Base-by-base conservation (phyloP, 1,140 invertebrate genomes). In the Yoshiicerus persimilis region DNA sequence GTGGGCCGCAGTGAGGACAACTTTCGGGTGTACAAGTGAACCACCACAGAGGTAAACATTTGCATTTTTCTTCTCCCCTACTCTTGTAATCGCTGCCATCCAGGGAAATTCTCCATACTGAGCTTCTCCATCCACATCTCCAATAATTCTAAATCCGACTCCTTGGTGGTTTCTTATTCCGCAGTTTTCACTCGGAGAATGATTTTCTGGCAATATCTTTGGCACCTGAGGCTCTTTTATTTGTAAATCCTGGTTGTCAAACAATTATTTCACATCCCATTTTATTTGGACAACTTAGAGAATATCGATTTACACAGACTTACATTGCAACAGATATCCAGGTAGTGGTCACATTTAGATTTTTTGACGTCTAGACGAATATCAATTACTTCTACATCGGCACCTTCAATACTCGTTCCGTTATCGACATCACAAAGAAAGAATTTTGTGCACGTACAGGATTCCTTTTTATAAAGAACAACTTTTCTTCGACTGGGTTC, bases 11-110 rank as follows among this genome's bases (percentile, higher is more conserved):
- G 96, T 97, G 8, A 97, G 91, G 0, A 96, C 95, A 1, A 95
- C 95, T 34, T 92, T 9, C 0, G 94, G 94, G 90, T 96, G 95
- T 87, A 97, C 96, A 3, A 97, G 92, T 8, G 96, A 94, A 1
- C 95, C 96, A 0, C 96, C 96, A 86, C 96, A 96, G 86, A 96
- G 94, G 91, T 96, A 96, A 9, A 95, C 93, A 89, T 95, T 95
- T 20, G 95, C 91, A 86, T 93, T 92, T 0, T 92, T 27, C 47
- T 87, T 88, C 11, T 88, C 87, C 16, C 84, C 89, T 91, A 93
- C 94, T 91, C 93, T 94, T 5, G 97, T 92, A 83, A 97, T 93
- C 0, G 96, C 96, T 0, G 96, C 95, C 96, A 96, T 96, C 96
- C 96, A 97, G 0, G 96, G 96, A 92, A 96, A 97, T 92, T 96